Conservation (phyloP, 2,888 invertebrate genomes). For the Eristalis pertinax region DNA sequence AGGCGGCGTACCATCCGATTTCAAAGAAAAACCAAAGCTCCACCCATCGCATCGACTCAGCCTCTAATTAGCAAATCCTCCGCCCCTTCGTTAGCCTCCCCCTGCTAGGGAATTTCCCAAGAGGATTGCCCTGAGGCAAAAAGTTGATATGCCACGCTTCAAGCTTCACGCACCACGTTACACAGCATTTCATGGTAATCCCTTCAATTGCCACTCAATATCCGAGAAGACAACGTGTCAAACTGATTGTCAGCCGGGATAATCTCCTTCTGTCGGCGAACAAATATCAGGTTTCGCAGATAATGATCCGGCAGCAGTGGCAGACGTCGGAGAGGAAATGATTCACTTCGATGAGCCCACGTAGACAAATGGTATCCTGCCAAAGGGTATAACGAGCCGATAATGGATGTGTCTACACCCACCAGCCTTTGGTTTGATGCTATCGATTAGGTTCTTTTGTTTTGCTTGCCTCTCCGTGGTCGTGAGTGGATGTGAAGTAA, state of each 20-base stretch:
- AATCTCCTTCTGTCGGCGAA: not conserved
- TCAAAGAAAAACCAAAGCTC: not conserved
- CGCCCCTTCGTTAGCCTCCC: not conserved
- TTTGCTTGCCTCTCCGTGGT: not conserved
- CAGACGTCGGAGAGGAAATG: not conserved
- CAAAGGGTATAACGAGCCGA: slow-evolving; percentile 30
- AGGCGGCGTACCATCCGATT: too few species aligned
- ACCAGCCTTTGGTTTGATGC: not conserved
- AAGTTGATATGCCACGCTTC: not conserved
- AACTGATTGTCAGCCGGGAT: slow-evolving; percentile 1
- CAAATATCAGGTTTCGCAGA: not conserved
- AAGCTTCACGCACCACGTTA: not conserved
- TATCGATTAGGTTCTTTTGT: not conserved
- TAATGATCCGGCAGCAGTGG: not conserved
- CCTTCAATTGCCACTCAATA: not conserved
- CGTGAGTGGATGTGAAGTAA: not conserved
- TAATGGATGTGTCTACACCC: slow-evolving; percentile 8
- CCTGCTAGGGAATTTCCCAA: not conserved
- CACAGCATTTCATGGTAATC: not conserved
- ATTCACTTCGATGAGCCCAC: not conserved
- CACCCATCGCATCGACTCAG: not conserved
- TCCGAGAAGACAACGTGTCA: not conserved
- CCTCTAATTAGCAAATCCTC: not conserved
- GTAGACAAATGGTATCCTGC: slow-evolving; percentile 1
- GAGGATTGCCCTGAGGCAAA: not conserved